These are phyloP conservation scores for Yponomeuta cagnagella DNA, from an alignment of 2,888 invertebrate genomes.

Conservation along the genomic window DNA sequence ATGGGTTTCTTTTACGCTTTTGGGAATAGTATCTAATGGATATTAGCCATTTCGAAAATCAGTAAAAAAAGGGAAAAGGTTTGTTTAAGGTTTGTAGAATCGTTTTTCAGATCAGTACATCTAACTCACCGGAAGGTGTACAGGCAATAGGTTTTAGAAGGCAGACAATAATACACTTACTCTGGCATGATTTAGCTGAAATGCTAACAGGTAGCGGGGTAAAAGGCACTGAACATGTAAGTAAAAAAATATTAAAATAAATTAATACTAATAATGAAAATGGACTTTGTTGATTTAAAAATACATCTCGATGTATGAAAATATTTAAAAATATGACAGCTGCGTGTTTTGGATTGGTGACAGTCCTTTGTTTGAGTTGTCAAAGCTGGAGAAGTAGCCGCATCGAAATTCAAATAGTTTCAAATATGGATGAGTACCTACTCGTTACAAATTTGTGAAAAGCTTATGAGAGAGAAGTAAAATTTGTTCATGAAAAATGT, in stretches of 20 bases:
- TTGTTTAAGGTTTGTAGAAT: too few relatives aligned
- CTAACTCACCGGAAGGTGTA: too few relatives aligned
- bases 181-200: constrained; percentile 60
- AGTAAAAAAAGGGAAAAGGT: too few relatives aligned
- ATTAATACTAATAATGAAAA: constrained; percentile 12
- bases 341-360: constrained; percentile 23
- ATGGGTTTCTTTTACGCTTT: too few relatives aligned
- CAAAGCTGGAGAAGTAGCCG: not conserved
- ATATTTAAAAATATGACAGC: constrained; percentile 49
- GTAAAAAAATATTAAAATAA: constrained; percentile 52
- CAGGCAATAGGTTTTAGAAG: too few relatives aligned
- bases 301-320: constrained; percentile 57
- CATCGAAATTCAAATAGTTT: not conserved
- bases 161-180: constrained; percentile 38
- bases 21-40: too few relatives aligned
- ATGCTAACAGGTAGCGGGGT: constrained; percentile 35
- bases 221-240: constrained; percentile 32
- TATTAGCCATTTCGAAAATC: too few relatives aligned
- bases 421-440: not conserved
- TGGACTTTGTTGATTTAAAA: constrained; percentile 42
- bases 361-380: not conserved
- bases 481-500: too few relatives aligned
- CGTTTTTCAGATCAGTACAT: too few relatives aligned
- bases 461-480: too few relatives aligned
- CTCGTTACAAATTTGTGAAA: too few relatives aligned